Evolutionary conservation across 30 jellyfish, hydroid and myxozoan species (phyloP).

Genomic region (Hydra vulgaris): DNA sequence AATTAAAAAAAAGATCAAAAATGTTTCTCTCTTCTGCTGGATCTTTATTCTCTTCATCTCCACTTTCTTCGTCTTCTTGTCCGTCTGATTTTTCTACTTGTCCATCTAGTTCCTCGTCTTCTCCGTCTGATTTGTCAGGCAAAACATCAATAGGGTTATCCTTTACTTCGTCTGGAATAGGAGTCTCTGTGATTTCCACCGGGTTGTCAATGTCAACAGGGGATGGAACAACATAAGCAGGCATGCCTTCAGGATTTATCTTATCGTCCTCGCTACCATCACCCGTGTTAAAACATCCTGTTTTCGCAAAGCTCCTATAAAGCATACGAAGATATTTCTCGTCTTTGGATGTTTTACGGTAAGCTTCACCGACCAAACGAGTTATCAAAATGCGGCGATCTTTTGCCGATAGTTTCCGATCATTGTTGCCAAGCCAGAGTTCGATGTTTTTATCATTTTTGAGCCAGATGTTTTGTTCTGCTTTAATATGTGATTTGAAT

Average conservation of each 20-base stretch:
- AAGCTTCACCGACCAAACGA: slow-evolving; percentile 47
- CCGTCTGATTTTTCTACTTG: neutral
- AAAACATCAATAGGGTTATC: slow-evolving; percentile 37
- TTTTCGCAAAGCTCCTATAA: slow-evolving; percentile 34
- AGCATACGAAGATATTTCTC: neutral
- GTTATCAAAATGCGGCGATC: slow-evolving; percentile 37
- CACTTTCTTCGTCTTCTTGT: neutral
- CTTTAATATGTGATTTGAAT: slow-evolving; percentile 2
- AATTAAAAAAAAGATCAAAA: neutral
- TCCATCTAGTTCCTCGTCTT: neutral
- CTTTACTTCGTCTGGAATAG: slow-evolving; percentile 29
- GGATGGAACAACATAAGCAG: slow-evolving; percentile 34
- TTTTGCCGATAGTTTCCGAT: slow-evolving; percentile 23
- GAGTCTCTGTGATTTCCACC: slow-evolving; percentile 18
- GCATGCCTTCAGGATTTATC: slow-evolving; percentile 31
- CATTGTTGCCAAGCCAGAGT: slow-evolving; percentile 30
- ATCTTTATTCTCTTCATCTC: neutral
- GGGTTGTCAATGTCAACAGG: slow-evolving; percentile 32
- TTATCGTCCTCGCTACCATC: slow-evolving; percentile 39
- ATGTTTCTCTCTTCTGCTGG: neutral
- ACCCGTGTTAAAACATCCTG: slow-evolving; percentile 40
- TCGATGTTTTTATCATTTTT: slow-evolving; percentile 37
- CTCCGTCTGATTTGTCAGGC: slow-evolving; percentile 33
- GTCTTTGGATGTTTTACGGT: neutral
- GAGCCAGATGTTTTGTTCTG: slow-evolving; percentile 24